These are phyloP conservation scores for Epirrhoe tristata DNA, from an alignment of 2,888 invertebrate species.

Conservation along the genomic window DNA sequence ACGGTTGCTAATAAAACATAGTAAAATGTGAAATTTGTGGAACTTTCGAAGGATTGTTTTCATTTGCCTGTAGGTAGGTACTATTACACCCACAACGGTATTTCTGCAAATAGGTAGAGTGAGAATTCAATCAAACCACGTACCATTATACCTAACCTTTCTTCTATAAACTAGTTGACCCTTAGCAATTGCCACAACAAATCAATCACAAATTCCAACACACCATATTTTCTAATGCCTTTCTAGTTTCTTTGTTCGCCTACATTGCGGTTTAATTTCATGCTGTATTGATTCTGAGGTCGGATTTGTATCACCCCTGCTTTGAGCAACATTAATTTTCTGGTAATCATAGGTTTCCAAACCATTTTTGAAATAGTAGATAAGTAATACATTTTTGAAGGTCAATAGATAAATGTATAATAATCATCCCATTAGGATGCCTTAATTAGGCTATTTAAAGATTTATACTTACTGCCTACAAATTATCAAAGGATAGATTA, in stretches of 20 bases:
- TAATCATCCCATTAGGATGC: background rate
- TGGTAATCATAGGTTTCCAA: slow-evolving; percentile 52
- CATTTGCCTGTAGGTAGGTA: too few species aligned
- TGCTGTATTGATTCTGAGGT: slow-evolving; percentile 49
- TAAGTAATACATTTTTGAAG: slow-evolving; percentile 38
- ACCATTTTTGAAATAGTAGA: slow-evolving; percentile 37
- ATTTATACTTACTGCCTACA: slow-evolving; percentile 1
- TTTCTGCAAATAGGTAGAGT: too few species aligned
- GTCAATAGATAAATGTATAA: slow-evolving; percentile 31
- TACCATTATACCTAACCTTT: too few species aligned
- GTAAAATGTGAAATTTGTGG: slow-evolving; percentile 5
- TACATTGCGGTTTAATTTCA: slow-evolving; percentile 56
- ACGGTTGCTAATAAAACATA: slow-evolving; percentile 54
- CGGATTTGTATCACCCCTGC: slow-evolving; percentile 47
- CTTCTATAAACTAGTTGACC: background rate
- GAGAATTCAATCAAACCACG: too few species aligned
- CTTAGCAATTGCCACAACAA: slow-evolving; percentile 13
- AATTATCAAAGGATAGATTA: slow-evolving; percentile 23
- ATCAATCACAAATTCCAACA: slow-evolving; percentile 30
- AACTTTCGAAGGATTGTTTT: too few species aligned
- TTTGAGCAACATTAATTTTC: slow-evolving; percentile 55
- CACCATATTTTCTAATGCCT: slow-evolving; percentile 34
- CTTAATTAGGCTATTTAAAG: background rate
- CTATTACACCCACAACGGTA: too few species aligned
- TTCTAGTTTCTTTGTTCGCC: slow-evolving; percentile 42